Evolutionary conservation across 2,888 invertebrate species (phyloP), one percentile per base, ranked within the genome.

Genomic region (Brachypalpus laphriformis): DNA sequence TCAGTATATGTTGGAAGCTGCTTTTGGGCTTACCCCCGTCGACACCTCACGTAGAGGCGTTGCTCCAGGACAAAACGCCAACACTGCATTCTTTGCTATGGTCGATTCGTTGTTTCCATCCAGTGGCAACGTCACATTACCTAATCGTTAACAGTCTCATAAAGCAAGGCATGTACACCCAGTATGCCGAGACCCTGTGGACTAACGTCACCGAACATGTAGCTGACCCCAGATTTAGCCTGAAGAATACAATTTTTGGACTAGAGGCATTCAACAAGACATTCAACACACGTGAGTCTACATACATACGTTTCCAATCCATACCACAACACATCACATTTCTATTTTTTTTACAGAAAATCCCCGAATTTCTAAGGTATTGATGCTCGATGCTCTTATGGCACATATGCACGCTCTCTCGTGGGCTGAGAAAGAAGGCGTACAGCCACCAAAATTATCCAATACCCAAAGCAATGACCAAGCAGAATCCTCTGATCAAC

Each of bases 21-120:
- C 93, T 98, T 70, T 94, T 97, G 70, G 95, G 97, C 88, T 93
- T 98, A 90, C 98, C 98, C 0, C 98, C 98, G 0, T 98, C 98
- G 0, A 96, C 97, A 0, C 94, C 96, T 0, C 97, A 97, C 90
- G 95, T 98, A 93, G 97, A 97, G 90, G 94, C 95, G 75, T 92
- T 98, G 47, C 95, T 96, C 75, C 94, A 95, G 20, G 94, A 95
- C 16, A 95, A 94, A 3, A 93, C 95, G 1, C 93, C 96, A 28
- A 95, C 96, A 7, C 93, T 98, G 45, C 97, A 98, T 92, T 96
- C 97, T 0, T 92, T 98, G 6, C 93, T 98, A 8, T 98, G 98
- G 98, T 97, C 97, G 4, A 96, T 98, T 4, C 93, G 98, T 51
- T 95, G 97, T 0, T 95, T 95, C 37, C 96, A 97, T 90, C 94